Conservation (phyloP, 1,140 invertebrate species). For the Episyrphus balteatus region DNA sequence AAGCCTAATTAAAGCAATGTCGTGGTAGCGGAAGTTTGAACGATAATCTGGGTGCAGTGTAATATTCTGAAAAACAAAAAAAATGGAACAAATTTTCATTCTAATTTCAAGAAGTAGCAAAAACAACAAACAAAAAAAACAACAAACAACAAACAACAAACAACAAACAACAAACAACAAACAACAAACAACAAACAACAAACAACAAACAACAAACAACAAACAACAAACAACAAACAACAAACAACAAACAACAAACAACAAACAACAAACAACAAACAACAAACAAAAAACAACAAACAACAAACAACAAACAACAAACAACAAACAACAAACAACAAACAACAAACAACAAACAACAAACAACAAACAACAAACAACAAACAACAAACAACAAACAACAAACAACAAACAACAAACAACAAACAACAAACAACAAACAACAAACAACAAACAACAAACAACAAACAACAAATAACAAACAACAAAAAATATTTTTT, state of each 20-base stretch:
- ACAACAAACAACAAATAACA: neutral
- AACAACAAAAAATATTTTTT: no score
- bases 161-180: neutral
- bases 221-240: neutral
- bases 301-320: neutral
- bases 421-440: neutral
- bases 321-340: neutral
- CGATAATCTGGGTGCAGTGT: slow-evolving; percentile 19
- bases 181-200: neutral
- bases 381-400: neutral
- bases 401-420: neutral
- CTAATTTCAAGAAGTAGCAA: no score
- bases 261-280: neutral
- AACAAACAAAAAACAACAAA: neutral
- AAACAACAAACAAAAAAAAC: no score
- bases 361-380: neutral
- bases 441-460: neutral
- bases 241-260: neutral
- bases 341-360: neutral
- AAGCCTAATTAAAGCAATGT: slow-evolving; percentile 26
- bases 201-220: neutral
- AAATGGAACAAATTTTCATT: no score
- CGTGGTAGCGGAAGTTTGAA: slow-evolving; percentile 18
- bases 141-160: neutral
- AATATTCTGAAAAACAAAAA: slow-evolving; percentile 2